phyloP scores from a whole-genome alignment of 2,888 invertebrate species.

The Orthosia incerta region DNA sequence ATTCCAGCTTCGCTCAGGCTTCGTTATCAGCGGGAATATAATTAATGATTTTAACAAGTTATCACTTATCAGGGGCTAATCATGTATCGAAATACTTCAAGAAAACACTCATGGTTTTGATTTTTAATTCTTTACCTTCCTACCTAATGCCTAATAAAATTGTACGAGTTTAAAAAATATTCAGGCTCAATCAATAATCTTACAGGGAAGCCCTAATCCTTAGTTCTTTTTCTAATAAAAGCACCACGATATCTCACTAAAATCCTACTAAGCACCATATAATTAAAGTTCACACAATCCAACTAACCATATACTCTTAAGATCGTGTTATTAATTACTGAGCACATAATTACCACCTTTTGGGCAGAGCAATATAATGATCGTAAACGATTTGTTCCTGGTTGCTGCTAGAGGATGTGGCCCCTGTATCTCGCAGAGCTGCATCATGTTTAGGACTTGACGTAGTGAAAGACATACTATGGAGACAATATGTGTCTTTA shows the following conservation, averaged over 20 bases:
- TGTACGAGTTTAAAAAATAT: no score
- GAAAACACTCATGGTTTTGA: neutral
- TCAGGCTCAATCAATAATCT: neutral
- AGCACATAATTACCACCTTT: conserved; percentile 52
- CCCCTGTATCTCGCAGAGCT: conserved; percentile 77
- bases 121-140: neutral
- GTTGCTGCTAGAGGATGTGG: conserved; percentile 79
- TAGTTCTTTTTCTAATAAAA: neutral
- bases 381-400: conserved; percentile 77
- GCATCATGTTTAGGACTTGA: conserved; percentile 70
- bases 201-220: neutral
- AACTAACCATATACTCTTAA: conserved; percentile 13
- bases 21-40: no score
- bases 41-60: no score
- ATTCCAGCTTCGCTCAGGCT: neutral
- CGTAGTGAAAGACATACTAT: conserved; percentile 70
- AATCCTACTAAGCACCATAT: conserved; percentile 14
- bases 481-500: neutral
- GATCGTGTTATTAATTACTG: conserved; percentile 47
- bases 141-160: no score
- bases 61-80: neutral
- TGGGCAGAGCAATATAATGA: conserved; percentile 48
- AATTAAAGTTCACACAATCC: conserved; percentile 35
- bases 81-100: neutral
- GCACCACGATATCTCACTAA: neutral